Percentiles rank a stretch among this genome's conserved stretches.
phyloP scores from a whole-genome alignment of 2,113 vertebrate genomes.

The Phyllostomus hastatus region DNA sequence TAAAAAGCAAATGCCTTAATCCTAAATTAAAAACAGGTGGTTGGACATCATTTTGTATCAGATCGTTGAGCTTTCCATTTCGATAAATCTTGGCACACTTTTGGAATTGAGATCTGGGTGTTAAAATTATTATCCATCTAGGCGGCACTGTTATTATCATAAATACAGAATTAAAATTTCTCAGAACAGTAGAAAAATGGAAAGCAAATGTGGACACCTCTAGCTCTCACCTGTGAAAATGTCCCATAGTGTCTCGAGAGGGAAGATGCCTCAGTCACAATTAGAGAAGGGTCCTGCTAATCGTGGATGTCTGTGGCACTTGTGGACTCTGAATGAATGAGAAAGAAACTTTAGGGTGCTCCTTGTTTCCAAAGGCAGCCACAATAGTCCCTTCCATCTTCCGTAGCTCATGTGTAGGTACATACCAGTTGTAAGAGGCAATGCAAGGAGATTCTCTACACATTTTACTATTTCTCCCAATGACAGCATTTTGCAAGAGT shows the following conservation, averaged over 20 bases:
- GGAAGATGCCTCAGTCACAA: not conserved
- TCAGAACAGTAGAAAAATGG: not conserved
- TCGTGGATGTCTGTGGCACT: rapidly evolving
- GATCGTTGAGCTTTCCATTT: not conserved
- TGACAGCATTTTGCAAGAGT: not conserved
- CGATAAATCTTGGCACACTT: not conserved
- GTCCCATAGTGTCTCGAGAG: not conserved
- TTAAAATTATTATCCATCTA: not conserved
- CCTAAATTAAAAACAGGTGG: not conserved
- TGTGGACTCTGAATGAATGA: not conserved
- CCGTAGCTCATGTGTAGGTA: not conserved
- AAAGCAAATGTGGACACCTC: not conserved
- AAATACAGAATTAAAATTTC: not conserved
- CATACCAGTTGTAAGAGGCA: not conserved
- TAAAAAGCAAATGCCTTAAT: not conserved
- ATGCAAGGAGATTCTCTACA: not conserved
- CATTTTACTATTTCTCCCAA: not conserved
- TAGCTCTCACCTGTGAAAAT: not conserved
- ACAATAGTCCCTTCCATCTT: not conserved
- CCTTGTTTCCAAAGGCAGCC: not conserved
- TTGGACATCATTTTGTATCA: not conserved
- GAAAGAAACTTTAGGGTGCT: not conserved
- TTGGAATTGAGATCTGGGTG: not conserved
- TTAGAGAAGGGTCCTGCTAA: not conserved
- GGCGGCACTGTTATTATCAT: not conserved